These are phyloP conservation scores for Ornithorhynchus anatinus DNA, from an alignment of 2,113 vertebrate genomes.

Conservation along the genomic window DNA sequence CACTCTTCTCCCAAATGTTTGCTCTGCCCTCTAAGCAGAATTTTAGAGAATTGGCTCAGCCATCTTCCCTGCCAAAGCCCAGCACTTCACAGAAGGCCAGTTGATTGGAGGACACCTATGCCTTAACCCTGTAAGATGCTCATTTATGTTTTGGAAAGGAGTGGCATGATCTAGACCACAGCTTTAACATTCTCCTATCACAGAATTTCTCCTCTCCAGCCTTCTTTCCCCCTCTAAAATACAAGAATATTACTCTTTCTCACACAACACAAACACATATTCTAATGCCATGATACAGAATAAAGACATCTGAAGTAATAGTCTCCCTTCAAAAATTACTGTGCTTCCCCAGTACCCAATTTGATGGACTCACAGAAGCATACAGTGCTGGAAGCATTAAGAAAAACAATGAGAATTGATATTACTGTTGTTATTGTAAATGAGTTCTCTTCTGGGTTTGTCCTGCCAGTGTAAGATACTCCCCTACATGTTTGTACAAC, in stretches of 20 bases:
- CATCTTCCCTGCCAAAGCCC: background rate
- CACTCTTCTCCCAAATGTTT: background rate
- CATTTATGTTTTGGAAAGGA: background rate
- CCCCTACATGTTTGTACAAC: too few species aligned
- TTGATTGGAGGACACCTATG: background rate
- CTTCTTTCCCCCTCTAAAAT: background rate
- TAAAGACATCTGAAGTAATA: background rate
- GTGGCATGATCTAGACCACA: background rate
- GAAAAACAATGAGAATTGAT: too few species aligned
- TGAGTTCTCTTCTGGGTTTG: too few species aligned
- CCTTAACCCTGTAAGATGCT: background rate
- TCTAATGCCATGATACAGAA: too few species aligned
- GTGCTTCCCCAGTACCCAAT: too few species aligned
- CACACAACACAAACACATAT: too few species aligned
- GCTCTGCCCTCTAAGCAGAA: background rate
- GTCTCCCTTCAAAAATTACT: too few species aligned
- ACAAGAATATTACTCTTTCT: background rate
- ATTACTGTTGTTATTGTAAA: too few species aligned
- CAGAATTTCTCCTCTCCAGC: background rate
- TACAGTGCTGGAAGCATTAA: too few species aligned
- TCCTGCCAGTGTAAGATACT: too few species aligned
- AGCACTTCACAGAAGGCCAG: background rate
- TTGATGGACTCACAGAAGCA: too few species aligned
- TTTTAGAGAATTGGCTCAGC: background rate
- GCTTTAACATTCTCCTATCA: background rate